Base-by-base conservation (phyloP, 2,113 vertebrate genomes). In the Alligator mississippiensis region DNA sequence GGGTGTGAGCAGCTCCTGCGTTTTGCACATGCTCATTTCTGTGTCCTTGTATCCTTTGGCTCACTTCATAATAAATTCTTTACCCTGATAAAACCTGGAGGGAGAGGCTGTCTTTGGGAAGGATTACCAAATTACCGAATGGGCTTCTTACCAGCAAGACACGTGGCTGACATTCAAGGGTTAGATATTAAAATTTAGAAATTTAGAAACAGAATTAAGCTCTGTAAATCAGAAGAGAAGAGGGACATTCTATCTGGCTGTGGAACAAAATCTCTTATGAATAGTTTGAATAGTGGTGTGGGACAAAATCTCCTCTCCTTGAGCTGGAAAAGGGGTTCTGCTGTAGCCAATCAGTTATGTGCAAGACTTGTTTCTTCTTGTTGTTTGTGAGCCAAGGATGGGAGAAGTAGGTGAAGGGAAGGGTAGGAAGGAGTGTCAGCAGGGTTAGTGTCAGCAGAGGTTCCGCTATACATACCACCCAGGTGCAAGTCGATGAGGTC, bases 401-500 rank as follows among this genome's bases (percentile, higher is more conserved):
- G 96, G 97, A 94, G 94, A 59, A 92, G 92, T 95, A 93, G 97
- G 97, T 97, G 97, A 92, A 95, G 93, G 95, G 92, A 92, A 78
- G 92, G 89, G 72, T 82, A 83, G 96, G 93, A 58, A 93, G 95
- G 87, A 96, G 97, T 84, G 82, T 97, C 96, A 98, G 98, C 96
- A 87, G 96, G 97, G 98, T 99, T 99, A 99, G 98, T 98, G 96
- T 89, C 98, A 98, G 98, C 98, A 96, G 97, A 98, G 98, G 96
- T 85, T 98, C 98, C 97, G 98, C 98, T 98, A 99, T 99, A 99
- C 99, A 99, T 99, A 99, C 99, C 99, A 99, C 99, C 99, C 98
- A 99, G 99, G 97, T 99, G 99, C 99, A 99, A 99, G 99, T 99
- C 99, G 99, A 99, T 99, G 99, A 99, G 98, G 98, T 99, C 99